Percentiles rank a stretch among this genome's conserved stretches.
Conservation (phyloP, 2,797 vertebrate species). For the Scomberomorus guttatus region DNA sequence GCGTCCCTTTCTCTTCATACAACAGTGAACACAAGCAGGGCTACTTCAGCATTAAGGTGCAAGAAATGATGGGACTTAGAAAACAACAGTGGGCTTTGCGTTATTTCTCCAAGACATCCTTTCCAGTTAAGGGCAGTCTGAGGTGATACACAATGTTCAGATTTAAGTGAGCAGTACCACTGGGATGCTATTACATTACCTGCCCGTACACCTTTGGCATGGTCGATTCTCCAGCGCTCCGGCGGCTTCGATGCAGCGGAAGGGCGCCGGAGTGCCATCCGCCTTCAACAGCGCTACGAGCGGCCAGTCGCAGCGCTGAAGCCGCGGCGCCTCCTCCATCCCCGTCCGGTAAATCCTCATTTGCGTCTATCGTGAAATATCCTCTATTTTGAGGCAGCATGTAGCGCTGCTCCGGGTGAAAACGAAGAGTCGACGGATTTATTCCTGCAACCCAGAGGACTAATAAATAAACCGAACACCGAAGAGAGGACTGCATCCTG, state of each 20-base stretch:
- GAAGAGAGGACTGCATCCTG: slow-evolving; percentile 78
- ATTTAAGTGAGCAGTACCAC: not conserved
- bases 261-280: slow-evolving; percentile 58
- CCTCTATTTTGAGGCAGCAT: slow-evolving; percentile 84
- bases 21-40: not conserved
- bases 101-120: slow-evolving; percentile 35
- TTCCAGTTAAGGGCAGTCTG: slow-evolving; percentile 33
- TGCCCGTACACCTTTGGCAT: slow-evolving; percentile 93
- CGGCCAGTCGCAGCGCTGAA: slow-evolving; percentile 69
- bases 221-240: slow-evolving; percentile 84
- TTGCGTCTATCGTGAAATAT: slow-evolving; percentile 79
- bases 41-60: slow-evolving; percentile 26
- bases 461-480: slow-evolving; percentile 68
- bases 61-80: slow-evolving; percentile 25
- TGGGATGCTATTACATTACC: slow-evolving; percentile 81
- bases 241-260: slow-evolving; percentile 78
- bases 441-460: slow-evolving; percentile 65
- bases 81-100: slow-evolving; percentile 47
- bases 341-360: slow-evolving; percentile 56
- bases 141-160: slow-evolving; percentile 24
- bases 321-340: slow-evolving; percentile 71
- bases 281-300: slow-evolving; percentile 60
- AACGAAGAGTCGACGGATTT: slow-evolving; percentile 70
- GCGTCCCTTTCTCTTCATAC: not conserved
- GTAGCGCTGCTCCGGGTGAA: slow-evolving; percentile 70